Conservation (phyloP, 2,113 vertebrate genomes). For the Apteryx mantelli region DNA sequence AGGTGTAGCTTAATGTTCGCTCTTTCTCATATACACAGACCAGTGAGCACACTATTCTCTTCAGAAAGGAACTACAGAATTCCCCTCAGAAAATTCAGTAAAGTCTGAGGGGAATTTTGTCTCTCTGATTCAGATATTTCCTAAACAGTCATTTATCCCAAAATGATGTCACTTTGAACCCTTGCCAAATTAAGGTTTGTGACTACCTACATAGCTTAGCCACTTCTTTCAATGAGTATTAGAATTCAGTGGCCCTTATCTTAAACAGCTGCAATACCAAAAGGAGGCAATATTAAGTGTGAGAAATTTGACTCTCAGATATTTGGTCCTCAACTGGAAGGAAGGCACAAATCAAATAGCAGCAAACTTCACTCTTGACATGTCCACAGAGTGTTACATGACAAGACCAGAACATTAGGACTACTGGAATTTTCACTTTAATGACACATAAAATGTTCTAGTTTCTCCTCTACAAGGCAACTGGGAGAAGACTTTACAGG, state of each 20-base stretch:
- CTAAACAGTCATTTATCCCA: background rate
- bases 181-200: background rate
- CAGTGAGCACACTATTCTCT: background rate
- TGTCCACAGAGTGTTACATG: conserved; percentile 25
- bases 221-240: background rate
- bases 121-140: background rate
- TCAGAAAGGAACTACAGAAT: background rate
- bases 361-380: conserved; percentile 27
- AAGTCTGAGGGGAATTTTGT: background rate
- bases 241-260: background rate
- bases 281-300: conserved; percentile 7
- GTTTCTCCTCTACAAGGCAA: conserved; percentile 64
- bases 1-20: background rate
- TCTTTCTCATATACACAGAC: background rate
- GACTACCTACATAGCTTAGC: background rate
- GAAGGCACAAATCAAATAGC: conserved; percentile 21
- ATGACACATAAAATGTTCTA: conserved; percentile 43
- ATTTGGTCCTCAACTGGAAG: conserved; percentile 17
- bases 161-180: accelerated
- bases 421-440: conserved; percentile 49
- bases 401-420: background rate
- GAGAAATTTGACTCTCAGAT: background rate
- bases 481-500: conserved; percentile 65
- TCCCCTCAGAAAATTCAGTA: background rate
- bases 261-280: background rate